These are phyloP conservation scores for Whitmania pigra DNA, from an alignment of 1,140 invertebrate species.

Conservation along the genomic window DNA sequence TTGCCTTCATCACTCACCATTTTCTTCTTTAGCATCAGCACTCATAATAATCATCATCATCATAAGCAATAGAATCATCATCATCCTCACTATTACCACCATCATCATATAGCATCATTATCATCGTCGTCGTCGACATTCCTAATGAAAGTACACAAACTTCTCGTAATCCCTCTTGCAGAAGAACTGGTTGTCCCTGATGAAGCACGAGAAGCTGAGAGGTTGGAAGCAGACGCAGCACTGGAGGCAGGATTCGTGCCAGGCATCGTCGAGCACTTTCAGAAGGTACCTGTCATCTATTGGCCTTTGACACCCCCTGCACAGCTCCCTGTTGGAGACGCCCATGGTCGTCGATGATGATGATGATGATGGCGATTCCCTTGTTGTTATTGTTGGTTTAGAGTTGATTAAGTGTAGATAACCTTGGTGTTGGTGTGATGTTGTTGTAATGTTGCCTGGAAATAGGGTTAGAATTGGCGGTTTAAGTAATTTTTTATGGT, in stretches of 20 bases:
- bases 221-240: conserved; percentile 77
- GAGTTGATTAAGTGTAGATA: neutral
- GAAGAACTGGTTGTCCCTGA: conserved; percentile 77
- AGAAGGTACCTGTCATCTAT: conserved; percentile 85
- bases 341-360: neutral
- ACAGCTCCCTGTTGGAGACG: conserved; percentile 46
- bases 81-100: conserved; percentile 21
- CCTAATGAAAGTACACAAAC: conserved; percentile 41
- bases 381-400: neutral
- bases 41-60: conserved; percentile 19
- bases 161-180: conserved; percentile 86
- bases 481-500: too few relatives aligned
- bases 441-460: neutral
- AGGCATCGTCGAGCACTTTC: conserved; percentile 74
- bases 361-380: neutral
- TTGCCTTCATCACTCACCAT: too few relatives aligned
- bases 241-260: conserved; percentile 82
- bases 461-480: too few relatives aligned
- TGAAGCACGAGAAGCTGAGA: conserved; percentile 75
- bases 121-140: neutral
- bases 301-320: conserved; percentile 76
- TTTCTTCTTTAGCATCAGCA: conserved; percentile 20
- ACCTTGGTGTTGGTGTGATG: neutral
- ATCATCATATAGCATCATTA: conserved; percentile 18
- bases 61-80: too few relatives aligned